Conservation (phyloP, 2,797 vertebrate genomes). For the Glyptemys insculpta region DNA sequence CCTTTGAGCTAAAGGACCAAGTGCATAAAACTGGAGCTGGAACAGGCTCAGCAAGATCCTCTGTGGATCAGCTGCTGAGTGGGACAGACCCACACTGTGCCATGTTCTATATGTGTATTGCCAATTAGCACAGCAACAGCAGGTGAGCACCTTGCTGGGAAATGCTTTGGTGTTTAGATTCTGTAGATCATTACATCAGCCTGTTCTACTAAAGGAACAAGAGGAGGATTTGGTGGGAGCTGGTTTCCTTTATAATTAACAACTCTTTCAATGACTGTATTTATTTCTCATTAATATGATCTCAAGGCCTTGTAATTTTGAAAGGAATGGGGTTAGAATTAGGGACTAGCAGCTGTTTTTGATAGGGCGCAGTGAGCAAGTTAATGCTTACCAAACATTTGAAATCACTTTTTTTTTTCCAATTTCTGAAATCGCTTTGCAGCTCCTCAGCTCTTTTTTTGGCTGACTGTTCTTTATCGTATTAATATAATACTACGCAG, state of each 20-base stretch:
- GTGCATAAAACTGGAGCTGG: neutral
- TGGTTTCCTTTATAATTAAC: slow-evolving; percentile 64
- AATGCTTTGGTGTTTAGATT: neutral
- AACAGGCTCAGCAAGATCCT: neutral
- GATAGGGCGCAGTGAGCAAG: neutral
- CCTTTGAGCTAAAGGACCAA: neutral
- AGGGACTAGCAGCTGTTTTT: slow-evolving; percentile 67
- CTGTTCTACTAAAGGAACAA: neutral
- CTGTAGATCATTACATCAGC: neutral
- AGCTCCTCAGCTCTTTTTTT: slow-evolving; percentile 67
- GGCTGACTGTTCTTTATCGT: slow-evolving; percentile 67
- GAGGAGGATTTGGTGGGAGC: neutral
- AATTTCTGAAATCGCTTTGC: slow-evolving; percentile 49
- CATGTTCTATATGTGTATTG: neutral
- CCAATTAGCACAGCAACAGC: neutral
- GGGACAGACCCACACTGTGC: neutral
- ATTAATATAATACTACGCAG: slow-evolving; percentile 69
- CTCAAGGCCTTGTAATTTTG: slow-evolving; percentile 50
- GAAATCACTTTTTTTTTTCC: slow-evolving; percentile 41
- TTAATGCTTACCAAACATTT: slow-evolving; percentile 61
- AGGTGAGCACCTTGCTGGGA: neutral
- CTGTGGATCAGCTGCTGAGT: neutral
- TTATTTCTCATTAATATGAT: slow-evolving; percentile 58
- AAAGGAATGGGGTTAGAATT: slow-evolving; percentile 59
- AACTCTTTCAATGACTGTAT: slow-evolving; percentile 60